phyloP scores from a whole-genome alignment of 2,888 invertebrate genomes.

The Chaetoderma sp. region DNA sequence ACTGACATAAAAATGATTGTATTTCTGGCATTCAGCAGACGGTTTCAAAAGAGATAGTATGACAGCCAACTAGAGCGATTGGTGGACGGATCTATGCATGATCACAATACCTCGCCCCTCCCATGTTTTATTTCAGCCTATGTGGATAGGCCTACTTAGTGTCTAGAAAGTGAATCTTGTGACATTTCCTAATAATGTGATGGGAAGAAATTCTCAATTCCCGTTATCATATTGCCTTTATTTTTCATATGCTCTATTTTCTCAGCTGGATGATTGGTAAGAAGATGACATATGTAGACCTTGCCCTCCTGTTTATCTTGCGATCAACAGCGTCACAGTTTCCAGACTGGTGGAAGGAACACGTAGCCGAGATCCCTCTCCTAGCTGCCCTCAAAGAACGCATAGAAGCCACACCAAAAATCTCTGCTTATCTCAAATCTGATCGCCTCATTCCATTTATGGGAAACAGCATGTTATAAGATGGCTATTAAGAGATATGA shows the following conservation, averaged over 20 bases:
- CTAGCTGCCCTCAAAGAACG: slow-evolving; percentile 51
- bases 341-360: slow-evolving; percentile 42
- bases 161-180: no score
- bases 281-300: slow-evolving; percentile 52
- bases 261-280: slow-evolving; percentile 51
- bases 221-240: background rate
- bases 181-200: background rate
- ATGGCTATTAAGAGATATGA: no score
- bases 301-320: slow-evolving; percentile 48
- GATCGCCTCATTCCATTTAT: slow-evolving; percentile 43
- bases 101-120: no score
- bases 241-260: background rate
- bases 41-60: no score
- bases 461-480: slow-evolving; percentile 60
- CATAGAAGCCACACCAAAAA: slow-evolving; percentile 43
- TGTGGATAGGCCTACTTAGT: no score
- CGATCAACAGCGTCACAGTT: slow-evolving; percentile 51
- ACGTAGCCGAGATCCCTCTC: slow-evolving; percentile 42
- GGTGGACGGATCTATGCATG: no score
- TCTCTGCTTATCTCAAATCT: slow-evolving; percentile 50
- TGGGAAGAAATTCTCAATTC: background rate
- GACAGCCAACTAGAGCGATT: no score
- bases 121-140: no score
- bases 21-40: no score
- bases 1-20: no score